Base-by-base conservation (phyloP, 2,888 invertebrate species). In the Andrena fulva region DNA sequence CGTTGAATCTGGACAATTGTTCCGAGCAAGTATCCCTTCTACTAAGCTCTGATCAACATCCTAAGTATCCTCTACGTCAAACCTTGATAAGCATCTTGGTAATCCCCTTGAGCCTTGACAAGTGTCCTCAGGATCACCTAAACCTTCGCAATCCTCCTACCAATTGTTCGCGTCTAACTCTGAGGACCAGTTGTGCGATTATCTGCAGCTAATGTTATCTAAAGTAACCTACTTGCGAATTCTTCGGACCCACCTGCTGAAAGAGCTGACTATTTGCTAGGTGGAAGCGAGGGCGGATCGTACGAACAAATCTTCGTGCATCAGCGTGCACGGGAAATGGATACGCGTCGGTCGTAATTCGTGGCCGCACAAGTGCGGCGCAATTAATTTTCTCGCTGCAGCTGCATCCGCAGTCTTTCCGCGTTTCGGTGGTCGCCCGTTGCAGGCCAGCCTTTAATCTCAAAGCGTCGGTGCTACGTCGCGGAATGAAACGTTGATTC, bases 331-430 rank as follows among this genome's bases (percentile, higher is more conserved):
- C 69, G 66, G 84, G 84, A 81, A 82, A 87, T 82, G 77, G 85
- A 85, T 87, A 86, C 78, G 78, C 85, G 85, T 81, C 86, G 82
- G 85, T 82, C 85, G 87, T 87, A 87, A 87, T 87, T 87, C 87
- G 84, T 84, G 85, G 86, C 85, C 80, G 80, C 80, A 82, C 78
- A 75, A 78, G 83, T 82, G 82, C 82, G 73, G 78, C 77, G 78
- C 87, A 78, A 87, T 87, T 87, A 87, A 87, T 87, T 87, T 82
- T 78, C 86, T 79, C 77, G 83, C 76, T 87, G 85, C 87, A 87
- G 75, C 78, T 78, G 87, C 77, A 87, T 87, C 82, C 81, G 84
- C 80, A 85, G 87, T 84, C 84, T 85, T 87, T 85, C 87, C 82
- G 64, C 80, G 85, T 80, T 86, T 81, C 77, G 77, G 81, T 56